A percentile compares a stretch with the other conserved stretches of the same genome.
These are phyloP conservation scores for Myrmophylax atrothorax DNA, from an alignment of 2,113 vertebrate species.

Conservation along the genomic window DNA sequence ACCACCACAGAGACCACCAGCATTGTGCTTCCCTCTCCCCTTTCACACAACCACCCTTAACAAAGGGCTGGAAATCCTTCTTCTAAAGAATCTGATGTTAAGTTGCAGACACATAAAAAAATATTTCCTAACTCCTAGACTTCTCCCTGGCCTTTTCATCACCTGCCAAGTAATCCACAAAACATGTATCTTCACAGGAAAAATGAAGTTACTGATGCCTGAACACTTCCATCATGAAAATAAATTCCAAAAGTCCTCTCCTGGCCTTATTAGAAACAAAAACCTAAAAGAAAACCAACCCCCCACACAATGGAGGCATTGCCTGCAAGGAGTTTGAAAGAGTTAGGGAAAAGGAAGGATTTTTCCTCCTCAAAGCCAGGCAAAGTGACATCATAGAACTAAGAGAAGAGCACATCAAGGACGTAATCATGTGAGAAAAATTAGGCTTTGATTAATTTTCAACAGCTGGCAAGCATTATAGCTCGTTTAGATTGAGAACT, in stretches of 20 bases:
- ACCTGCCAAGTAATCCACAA: not conserved
- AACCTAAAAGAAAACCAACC: not conserved
- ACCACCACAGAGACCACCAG: not conserved
- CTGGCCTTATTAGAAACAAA: not conserved
- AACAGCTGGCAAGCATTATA: not conserved
- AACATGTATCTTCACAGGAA: not conserved
- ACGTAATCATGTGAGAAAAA: not conserved
- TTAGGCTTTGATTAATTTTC: not conserved
- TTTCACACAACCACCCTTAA: not conserved
- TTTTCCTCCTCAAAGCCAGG: not conserved
- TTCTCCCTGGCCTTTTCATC: not conserved
- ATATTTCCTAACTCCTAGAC: not conserved
- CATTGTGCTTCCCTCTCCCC: not conserved
- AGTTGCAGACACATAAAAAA: not conserved
- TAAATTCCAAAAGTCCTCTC: not conserved
- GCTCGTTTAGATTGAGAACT: not conserved
- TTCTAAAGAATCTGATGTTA: not conserved
- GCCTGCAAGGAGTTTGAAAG: not conserved
- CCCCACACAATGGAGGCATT: not conserved
- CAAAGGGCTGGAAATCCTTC: not conserved
- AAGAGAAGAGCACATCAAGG: not conserved
- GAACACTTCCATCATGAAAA: not conserved
- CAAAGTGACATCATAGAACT: not conserved
- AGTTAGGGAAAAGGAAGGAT: not conserved
- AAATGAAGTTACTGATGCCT: not conserved